Evolutionary conservation across 1,140 invertebrate genomes (phyloP), one percentile per base, ranked within the genome.

Genomic region (Heliconius himera): DNA sequence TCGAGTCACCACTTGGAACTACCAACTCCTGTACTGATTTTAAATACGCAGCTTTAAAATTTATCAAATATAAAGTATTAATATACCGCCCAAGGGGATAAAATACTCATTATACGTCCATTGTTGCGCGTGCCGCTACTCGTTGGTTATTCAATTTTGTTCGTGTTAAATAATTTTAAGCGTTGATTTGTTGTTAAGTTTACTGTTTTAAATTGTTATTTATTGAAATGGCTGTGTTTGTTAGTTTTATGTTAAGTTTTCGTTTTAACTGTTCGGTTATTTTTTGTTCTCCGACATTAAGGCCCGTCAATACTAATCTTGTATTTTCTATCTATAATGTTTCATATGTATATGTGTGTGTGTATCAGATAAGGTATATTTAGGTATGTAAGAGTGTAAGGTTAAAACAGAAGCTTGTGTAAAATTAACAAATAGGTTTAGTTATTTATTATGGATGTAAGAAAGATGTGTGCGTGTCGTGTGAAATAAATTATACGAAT

Each of bases 191-290:
- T 88, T 87, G 92, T 94, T 92, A 91, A 88, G 89, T 92, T 93
- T 82, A 79, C 80, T 83, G 80, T 89, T 89, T 88, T 85, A 87
- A 89, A 85, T 87, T 85, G 83, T 86, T 87, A 87, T 90, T 90
- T 84, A 73, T 82, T n/a, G 76, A 87, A 86, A 90, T 90, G 93
- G 93, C 93, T 94, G 92, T 93, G 92, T 92, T 92, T 93, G 93
- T 92, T 94, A 94, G 87, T 93, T 94, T 94, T 93, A 93, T 91
- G 90, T 94, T 94, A 91, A 93, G 93, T 93, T 93, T 93, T 89
- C 87, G 90, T 93, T 94, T 93, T 90, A 89, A 91, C 89, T 84
- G 73, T 87, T 87, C 79, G 81, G 78, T 83, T 87, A n/a, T 89
- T 84, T 91, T 36, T 89, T 78, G 76, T 91, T 90, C 91, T 82